Conservation (phyloP, 2,113 vertebrate species). For the Scomber japonicus region DNA sequence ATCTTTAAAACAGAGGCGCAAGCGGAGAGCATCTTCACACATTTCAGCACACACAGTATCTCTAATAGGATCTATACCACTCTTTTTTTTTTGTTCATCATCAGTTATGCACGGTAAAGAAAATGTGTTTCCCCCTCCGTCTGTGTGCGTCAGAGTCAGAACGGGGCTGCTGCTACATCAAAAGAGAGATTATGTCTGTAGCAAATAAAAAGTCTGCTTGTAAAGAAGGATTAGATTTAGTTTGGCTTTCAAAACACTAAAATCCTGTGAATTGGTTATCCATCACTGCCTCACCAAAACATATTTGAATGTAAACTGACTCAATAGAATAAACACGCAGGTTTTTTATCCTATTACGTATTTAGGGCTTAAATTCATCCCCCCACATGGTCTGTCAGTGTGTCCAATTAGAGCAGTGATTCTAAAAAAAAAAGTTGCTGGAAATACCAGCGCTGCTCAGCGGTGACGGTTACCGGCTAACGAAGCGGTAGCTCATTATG, state of each 20-base stretch:
- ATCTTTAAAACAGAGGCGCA: slow-evolving; percentile 40
- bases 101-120: slow-evolving; percentile 41
- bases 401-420: slow-evolving; percentile 47
- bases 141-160: slow-evolving; percentile 8
- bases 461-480: slow-evolving; percentile 7
- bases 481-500: slow-evolving; percentile 52
- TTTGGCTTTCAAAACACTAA: slow-evolving; percentile 28
- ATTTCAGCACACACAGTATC: slow-evolving; percentile 39
- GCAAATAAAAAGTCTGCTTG: slow-evolving; percentile 55
- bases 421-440: slow-evolving; percentile 1
- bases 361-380: slow-evolving; percentile 41
- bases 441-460: not conserved
- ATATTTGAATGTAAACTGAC: not conserved
- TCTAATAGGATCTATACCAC: slow-evolving; percentile 62
- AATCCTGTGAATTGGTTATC: slow-evolving; percentile 15
- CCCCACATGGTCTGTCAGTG: slow-evolving; percentile 17
- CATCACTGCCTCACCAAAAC: slow-evolving; percentile 7
- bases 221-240: slow-evolving; percentile 61
- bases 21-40: slow-evolving; percentile 30
- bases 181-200: slow-evolving; percentile 55
- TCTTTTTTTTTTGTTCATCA: slow-evolving; percentile 26
- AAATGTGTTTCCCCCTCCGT: not conserved
- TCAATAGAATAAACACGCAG: not conserved
- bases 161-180: slow-evolving; percentile 28
- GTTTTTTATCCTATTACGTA: not conserved